phyloP scores from a whole-genome alignment of 2,797 vertebrate species.

The Gymnodraco acuticeps region DNA sequence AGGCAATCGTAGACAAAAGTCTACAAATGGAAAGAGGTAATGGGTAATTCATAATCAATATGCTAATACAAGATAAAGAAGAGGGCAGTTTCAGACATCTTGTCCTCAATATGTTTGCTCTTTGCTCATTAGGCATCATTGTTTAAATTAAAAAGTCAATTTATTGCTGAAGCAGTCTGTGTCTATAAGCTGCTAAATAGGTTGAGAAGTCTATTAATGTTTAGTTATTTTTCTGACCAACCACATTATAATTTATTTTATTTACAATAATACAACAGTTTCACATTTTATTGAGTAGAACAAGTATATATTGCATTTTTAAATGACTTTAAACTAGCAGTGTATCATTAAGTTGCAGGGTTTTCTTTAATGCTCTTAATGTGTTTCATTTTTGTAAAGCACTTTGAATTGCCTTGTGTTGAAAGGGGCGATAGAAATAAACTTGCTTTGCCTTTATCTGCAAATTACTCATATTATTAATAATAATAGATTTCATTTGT shows the following conservation, averaged over 20 bases:
- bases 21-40: slow-evolving; percentile 70
- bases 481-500: too few species aligned
- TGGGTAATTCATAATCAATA: slow-evolving; percentile 62
- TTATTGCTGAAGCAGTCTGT: background rate
- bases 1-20: slow-evolving; percentile 42
- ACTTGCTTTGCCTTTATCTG: too few species aligned
- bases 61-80: slow-evolving; percentile 17
- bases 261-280: background rate
- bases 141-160: too few species aligned
- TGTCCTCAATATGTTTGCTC: slow-evolving; percentile 1
- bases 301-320: background rate
- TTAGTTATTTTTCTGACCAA: background rate
- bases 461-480: background rate
- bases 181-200: background rate
- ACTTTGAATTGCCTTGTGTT: too few species aligned
- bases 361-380: too few species aligned
- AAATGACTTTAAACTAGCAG: background rate
- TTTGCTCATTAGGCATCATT: background rate
- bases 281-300: background rate
- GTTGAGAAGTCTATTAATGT: background rate
- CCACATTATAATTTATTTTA: background rate
- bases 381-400: too few species aligned
- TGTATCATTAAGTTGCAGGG: background rate
- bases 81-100: background rate
- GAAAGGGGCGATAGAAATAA: too few species aligned